Evolutionary conservation across 2,797 vertebrate species (phyloP), one percentile per base, ranked within the genome.

Genomic region (Lophius americanus): DNA sequence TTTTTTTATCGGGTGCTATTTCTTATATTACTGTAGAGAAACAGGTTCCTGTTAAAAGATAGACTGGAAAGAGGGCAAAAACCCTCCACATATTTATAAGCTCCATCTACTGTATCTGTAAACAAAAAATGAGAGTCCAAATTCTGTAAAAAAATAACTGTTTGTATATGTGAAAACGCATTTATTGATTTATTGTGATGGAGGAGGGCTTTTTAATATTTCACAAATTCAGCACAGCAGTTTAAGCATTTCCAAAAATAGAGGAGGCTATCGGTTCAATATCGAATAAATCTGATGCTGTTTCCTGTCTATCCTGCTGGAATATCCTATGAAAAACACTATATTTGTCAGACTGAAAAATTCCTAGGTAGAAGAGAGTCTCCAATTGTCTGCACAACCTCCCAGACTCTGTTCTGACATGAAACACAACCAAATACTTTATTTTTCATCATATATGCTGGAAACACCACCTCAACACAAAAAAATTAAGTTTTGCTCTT

Each of bases 181-280:
- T 64, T 42, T 53, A 85, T 77, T 76, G 82, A 89, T 86, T 80
- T 73, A 55, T 71, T 70, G 71, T 78, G 75, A 78, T 47, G 6
- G 64, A 58, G 63, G 60, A 70, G 23, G 6, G 2, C 55, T 76
- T 85, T 23, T 82, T 73, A 66, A 81, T 78, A 79, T 64, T 56
- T 68, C 0, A 23, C 43, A 69, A 49, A 59, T 32, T 42, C 68
- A 53, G 64, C 64, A 4, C 14, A 48, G 44, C 38, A 9, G 58
- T 36, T 75, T 68, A 50, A 51, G 6, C 23, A n/a, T n/a, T 57
- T 33, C 13, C 49, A 23, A 23, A 23, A 23, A 23, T 23, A 2
- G 42, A 71, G 55, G 32, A 68, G 55, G 63, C 47, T 60, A 43
- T 55, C 47, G 59, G 57, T 63, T 78, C 53, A 9, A 79, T 82